Evolutionary conservation across 2,797 vertebrate genomes (phyloP).

Genomic region (Rhynchotus rufescens): DNA sequence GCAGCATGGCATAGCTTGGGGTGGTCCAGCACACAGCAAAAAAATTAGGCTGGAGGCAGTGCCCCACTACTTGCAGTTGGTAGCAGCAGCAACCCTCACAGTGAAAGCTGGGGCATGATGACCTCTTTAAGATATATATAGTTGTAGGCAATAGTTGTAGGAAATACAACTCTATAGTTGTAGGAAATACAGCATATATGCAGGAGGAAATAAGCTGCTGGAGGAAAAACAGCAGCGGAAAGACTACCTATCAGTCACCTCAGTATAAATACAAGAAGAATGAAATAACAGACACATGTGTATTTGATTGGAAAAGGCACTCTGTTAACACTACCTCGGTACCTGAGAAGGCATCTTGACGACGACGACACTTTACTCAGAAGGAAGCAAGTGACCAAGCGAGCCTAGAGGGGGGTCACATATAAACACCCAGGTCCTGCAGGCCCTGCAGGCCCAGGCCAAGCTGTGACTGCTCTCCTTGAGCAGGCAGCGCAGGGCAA

Average conservation of each 20-base stretch:
- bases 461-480: background rate
- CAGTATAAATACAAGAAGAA: background rate
- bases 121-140: background rate
- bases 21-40: background rate
- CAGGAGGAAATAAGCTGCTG: no score
- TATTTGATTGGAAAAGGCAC: background rate
- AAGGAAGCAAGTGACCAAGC: background rate
- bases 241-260: background rate
- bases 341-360: background rate
- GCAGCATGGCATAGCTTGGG: rapidly evolving
- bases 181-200: background rate
- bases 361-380: background rate
- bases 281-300: background rate
- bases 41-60: background rate
- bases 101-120: background rate
- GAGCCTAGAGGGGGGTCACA: background rate
- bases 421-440: background rate
- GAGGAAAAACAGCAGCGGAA: background rate
- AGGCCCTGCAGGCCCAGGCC: background rate
- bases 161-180: background rate
- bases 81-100: background rate
- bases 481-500: background rate
- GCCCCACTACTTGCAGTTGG: background rate
- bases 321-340: background rate
- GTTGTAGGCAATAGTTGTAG: background rate